These are phyloP conservation scores for Sialis lutaria DNA, from an alignment of 2,888 invertebrate genomes.

Conservation along the genomic window DNA sequence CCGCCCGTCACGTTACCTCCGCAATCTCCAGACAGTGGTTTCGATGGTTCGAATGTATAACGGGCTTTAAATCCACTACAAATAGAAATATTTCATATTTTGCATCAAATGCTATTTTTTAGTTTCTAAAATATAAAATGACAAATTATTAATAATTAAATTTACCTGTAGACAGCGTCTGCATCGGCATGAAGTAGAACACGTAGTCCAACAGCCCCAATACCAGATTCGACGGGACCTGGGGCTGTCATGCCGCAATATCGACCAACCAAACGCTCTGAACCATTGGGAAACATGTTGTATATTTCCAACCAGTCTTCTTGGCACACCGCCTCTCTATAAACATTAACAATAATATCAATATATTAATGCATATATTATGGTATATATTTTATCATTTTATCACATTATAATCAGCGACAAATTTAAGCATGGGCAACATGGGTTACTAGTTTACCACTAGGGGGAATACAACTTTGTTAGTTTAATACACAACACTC, in stretches of 20 bases:
- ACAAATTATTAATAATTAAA: no score
- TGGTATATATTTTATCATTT: no score
- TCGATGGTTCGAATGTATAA: conserved; percentile 79
- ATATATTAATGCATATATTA: no score
- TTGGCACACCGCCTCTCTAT: conserved; percentile 57
- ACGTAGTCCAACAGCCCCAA: conserved; percentile 74
- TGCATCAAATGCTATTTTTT: no score
- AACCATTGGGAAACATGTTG: conserved; percentile 69
- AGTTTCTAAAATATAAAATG: no score
- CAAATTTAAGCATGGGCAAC: no score
- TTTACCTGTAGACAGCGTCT: conserved; percentile 48
- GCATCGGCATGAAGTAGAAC: conserved; percentile 78
- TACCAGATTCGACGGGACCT: conserved; percentile 86
- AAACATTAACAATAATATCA: conserved; percentile 7
- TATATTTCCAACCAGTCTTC: conserved; percentile 92
- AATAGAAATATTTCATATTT: no score
- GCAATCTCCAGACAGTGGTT: conserved; percentile 83
- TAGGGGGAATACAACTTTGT: no score
- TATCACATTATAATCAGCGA: no score
- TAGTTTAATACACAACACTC: no score
- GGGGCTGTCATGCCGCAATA: conserved; percentile 73
- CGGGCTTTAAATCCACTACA: conserved; percentile 86
- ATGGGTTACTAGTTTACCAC: no score
- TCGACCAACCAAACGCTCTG: conserved; percentile 70
- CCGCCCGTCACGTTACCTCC: conserved; percentile 64